Percentiles rank a stretch among this genome's conserved stretches.
Conservation (phyloP, 1,140 invertebrate species). For the Campodea augens region DNA sequence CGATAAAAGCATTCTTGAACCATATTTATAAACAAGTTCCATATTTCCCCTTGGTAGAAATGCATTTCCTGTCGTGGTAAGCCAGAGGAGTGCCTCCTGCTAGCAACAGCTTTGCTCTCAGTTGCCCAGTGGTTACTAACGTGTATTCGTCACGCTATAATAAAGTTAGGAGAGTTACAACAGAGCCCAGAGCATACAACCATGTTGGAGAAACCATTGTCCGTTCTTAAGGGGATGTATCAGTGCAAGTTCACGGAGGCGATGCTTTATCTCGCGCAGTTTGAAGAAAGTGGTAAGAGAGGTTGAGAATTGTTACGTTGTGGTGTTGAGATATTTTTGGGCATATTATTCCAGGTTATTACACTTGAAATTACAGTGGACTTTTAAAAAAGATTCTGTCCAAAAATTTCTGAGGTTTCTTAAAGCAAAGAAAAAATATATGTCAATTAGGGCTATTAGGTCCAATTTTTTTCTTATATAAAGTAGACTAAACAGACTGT, state of each 20-base stretch:
- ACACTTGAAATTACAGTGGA: too few relatives aligned
- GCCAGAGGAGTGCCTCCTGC: conserved; percentile 53
- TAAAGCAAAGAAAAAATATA: too few relatives aligned
- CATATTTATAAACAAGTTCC: too few relatives aligned
- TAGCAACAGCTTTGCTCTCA: conserved; percentile 47
- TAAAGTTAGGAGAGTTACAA: conserved; percentile 15
- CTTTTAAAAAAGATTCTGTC: too few relatives aligned
- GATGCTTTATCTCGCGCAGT: conserved; percentile 62
- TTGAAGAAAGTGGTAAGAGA: conserved; percentile 37
- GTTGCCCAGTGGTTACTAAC: conserved; percentile 64
- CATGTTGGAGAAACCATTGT: conserved; percentile 45
- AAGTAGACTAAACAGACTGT: too few relatives aligned
- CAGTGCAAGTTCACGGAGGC: conserved; percentile 54
- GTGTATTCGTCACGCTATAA: conserved; percentile 43
- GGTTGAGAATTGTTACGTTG: too few relatives aligned
- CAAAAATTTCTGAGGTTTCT: too few relatives aligned
- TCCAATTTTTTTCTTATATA: too few relatives aligned
- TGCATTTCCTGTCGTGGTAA: conserved; percentile 48
- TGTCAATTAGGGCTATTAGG: too few relatives aligned
- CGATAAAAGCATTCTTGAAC: too few relatives aligned
- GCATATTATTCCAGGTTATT: too few relatives aligned
- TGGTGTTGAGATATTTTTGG: too few relatives aligned
- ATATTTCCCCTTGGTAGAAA: conserved; percentile 17
- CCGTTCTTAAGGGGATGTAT: conserved; percentile 45
- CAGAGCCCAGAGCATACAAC: conserved; percentile 30